A percentile compares a stretch with the other conserved stretches of the same genome.
Evolutionary conservation across 2,113 vertebrate genomes (phyloP).

Genomic region (Nothoprocta perdicaria): DNA sequence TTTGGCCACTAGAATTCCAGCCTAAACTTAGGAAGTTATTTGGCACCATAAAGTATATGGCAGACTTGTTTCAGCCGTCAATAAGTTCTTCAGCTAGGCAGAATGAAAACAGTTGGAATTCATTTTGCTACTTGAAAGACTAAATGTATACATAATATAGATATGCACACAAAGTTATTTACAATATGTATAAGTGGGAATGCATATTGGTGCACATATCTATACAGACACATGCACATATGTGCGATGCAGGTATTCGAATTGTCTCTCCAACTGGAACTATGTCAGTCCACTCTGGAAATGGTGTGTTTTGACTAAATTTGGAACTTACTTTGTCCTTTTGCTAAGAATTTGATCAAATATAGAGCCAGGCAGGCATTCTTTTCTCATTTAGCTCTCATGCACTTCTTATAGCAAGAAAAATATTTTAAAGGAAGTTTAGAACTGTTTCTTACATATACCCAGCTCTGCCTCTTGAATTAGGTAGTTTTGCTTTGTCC

Average conservation of each 20-base stretch:
- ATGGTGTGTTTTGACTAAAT: neutral
- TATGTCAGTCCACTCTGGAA: neutral
- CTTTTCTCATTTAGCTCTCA: neutral
- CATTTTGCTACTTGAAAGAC: neutral
- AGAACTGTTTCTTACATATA: neutral
- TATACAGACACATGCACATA: neutral
- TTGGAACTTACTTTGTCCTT: neutral
- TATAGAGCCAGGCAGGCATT: neutral
- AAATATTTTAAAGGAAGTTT: neutral
- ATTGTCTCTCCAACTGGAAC: neutral
- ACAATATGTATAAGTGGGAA: neutral
- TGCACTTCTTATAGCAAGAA: neutral
- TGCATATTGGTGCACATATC: neutral
- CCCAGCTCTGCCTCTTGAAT: neutral
- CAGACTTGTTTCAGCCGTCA: neutral
- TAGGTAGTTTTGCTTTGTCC: neutral
- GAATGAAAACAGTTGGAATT: neutral
- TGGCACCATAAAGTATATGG: neutral
- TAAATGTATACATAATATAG: neutral
- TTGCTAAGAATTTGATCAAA: neutral
- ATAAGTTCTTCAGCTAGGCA: neutral
- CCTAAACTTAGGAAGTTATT: neutral
- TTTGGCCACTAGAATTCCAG: neutral
- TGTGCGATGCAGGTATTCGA: neutral
- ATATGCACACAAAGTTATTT: neutral